These are phyloP conservation scores for Rhysida immarginata DNA, from an alignment of 1,140 invertebrate species.

Conservation along the genomic window DNA sequence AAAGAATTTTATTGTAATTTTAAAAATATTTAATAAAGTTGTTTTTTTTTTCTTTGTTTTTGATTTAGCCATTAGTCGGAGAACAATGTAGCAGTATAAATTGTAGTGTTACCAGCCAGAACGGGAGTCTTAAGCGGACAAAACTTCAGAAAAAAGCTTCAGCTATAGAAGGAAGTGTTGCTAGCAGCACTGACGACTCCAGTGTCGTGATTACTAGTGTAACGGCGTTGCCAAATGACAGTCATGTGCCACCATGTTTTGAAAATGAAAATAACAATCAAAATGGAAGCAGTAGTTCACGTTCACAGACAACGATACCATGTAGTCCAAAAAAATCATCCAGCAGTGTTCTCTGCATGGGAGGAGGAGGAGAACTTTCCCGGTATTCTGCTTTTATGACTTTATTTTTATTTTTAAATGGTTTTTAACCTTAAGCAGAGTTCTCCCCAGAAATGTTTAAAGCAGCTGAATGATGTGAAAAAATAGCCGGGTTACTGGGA, in stretches of 20 bases:
- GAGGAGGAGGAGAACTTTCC: not conserved
- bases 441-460: no score
- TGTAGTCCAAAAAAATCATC: not conserved
- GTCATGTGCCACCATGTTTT: no score
- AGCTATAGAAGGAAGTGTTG: constrained; percentile 15
- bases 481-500: no score
- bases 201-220: constrained; percentile 16
- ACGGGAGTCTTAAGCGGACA: constrained; percentile 16
- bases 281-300: no score
- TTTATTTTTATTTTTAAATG: no score
- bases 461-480: no score
- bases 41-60: no score
- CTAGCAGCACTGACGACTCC: constrained; percentile 12
- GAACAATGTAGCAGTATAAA: not conserved
- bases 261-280: no score
- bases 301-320: no score
- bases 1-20: no score
- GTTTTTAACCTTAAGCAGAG: not conserved
- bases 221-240: constrained; percentile 13
- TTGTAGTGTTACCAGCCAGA: not conserved
- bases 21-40: no score
- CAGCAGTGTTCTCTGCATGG: not conserved
- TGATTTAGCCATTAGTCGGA: no score
- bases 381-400: not conserved
- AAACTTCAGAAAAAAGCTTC: constrained; percentile 16